Evolutionary conservation across 2,888 invertebrate species (phyloP).

Genomic region (Petrolisthes cinctipes): DNA sequence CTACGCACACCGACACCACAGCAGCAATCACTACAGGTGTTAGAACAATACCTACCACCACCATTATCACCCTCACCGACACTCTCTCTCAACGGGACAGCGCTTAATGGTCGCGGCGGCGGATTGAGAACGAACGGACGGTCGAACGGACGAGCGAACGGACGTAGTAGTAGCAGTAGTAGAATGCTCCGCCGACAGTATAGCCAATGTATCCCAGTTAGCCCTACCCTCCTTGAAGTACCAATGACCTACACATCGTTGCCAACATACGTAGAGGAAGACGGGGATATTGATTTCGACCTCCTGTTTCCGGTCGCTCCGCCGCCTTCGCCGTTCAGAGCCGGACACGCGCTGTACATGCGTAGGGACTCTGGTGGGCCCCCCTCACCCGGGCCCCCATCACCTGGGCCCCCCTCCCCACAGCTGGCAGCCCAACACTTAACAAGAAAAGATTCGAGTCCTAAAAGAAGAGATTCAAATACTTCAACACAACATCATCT

Average conservation of each 20-base stretch:
- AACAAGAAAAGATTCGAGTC: neutral
- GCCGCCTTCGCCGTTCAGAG: slow-evolving; percentile 44
- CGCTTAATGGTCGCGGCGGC: too few relatives aligned
- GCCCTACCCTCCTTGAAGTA: slow-evolving; percentile 41
- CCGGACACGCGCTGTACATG: slow-evolving; percentile 27
- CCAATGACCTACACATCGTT: slow-evolving; percentile 25
- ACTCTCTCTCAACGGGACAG: neutral
- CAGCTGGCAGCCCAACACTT: neutral
- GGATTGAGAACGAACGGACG: neutral
- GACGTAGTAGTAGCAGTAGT: neutral
- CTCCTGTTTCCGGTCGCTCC: slow-evolving; percentile 39
- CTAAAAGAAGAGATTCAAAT: too few relatives aligned
- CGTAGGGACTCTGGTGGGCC: slow-evolving; percentile 23
- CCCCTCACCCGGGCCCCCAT: slow-evolving; percentile 7
- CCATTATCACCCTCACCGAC: neutral
- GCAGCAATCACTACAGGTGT: neutral
- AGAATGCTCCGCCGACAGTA: slow-evolving; percentile 45
- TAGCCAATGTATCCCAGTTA: slow-evolving; percentile 39
- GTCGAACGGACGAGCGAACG: neutral
- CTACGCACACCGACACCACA: neutral
- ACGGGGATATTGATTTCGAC: neutral
- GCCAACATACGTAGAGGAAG: slow-evolving; percentile 48
- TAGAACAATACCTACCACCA: slow-evolving; percentile 20
- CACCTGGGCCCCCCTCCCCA: neutral
- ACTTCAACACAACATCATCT: too few relatives aligned